These are phyloP conservation scores for Dipodomys ordii DNA, from an alignment of 2,113 vertebrate species.

Conservation along the genomic window DNA sequence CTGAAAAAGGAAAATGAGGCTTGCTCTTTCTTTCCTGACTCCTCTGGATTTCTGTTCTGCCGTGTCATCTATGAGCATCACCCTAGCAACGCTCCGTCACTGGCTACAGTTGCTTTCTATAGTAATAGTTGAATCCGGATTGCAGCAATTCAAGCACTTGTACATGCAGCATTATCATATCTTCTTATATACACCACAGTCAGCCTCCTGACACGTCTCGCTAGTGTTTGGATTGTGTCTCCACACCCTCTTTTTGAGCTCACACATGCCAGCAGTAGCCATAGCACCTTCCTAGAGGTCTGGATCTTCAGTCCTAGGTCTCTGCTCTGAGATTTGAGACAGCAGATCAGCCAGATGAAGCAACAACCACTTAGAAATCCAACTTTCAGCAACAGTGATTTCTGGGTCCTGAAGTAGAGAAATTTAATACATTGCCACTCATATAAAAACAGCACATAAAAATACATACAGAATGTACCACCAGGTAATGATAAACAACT, in stretches of 20 bases:
- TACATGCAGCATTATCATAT: neutral
- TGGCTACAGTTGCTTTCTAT: neutral
- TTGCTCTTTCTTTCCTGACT: neutral
- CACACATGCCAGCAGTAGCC: neutral
- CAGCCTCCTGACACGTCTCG: neutral
- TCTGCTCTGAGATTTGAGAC: neutral
- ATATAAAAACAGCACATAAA: neutral
- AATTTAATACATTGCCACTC: neutral
- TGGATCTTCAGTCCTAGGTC: neutral
- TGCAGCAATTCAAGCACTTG: neutral
- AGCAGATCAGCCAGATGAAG: neutral
- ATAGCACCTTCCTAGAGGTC: neutral
- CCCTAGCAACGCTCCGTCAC: neutral
- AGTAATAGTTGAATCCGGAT: neutral
- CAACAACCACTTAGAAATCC: neutral
- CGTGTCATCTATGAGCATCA: neutral
- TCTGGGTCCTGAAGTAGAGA: neutral
- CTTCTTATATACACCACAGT: neutral
- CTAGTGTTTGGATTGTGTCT: neutral
- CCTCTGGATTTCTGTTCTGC: neutral
- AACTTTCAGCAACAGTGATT: neutral
- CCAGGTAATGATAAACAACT: neutral
- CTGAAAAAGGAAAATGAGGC: neutral
- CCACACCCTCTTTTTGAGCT: neutral
- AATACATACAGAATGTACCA: neutral